These are phyloP conservation scores for Triplophysa rosa DNA, from an alignment of 2,113 vertebrate genomes.

Conservation along the genomic window DNA sequence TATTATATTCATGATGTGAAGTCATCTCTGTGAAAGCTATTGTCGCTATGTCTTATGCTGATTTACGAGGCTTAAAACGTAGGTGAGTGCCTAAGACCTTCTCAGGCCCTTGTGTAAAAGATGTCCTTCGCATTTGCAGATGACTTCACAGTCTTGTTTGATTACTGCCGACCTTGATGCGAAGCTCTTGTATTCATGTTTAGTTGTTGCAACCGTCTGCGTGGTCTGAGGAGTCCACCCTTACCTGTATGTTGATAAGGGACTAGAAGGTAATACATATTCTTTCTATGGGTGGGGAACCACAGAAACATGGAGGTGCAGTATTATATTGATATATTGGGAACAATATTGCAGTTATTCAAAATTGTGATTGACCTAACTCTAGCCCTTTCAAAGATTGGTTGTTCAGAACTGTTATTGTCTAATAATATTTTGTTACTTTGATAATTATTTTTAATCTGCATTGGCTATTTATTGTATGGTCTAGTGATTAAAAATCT, in stretches of 20 bases:
- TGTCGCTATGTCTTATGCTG: slow-evolving; percentile 57
- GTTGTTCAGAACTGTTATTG: no score
- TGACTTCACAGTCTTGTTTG: slow-evolving; percentile 36
- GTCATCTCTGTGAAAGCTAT: slow-evolving; percentile 66
- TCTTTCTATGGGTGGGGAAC: not conserved
- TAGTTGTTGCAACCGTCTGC: not conserved
- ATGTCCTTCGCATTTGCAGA: slow-evolving; percentile 35
- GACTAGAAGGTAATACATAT: not conserved
- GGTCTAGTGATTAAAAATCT: not conserved
- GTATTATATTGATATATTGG: no score
- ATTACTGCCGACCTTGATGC: slow-evolving; percentile 39
- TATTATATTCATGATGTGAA: slow-evolving; percentile 72
- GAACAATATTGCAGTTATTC: no score
- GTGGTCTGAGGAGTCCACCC: not conserved
- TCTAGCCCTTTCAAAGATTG: no score
- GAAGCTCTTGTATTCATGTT: slow-evolving; percentile 29
- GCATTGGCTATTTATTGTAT: no score
- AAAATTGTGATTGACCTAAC: no score
- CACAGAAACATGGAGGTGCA: no score
- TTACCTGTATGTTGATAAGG: not conserved
- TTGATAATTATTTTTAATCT: no score
- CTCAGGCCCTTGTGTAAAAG: slow-evolving; percentile 38
- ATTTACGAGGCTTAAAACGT: slow-evolving; percentile 63
- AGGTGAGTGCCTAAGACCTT: slow-evolving; percentile 60
- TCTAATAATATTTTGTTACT: no score